Evolutionary conservation across 2,888 invertebrate species (phyloP).

Genomic region (Chironomus riparius): DNA sequence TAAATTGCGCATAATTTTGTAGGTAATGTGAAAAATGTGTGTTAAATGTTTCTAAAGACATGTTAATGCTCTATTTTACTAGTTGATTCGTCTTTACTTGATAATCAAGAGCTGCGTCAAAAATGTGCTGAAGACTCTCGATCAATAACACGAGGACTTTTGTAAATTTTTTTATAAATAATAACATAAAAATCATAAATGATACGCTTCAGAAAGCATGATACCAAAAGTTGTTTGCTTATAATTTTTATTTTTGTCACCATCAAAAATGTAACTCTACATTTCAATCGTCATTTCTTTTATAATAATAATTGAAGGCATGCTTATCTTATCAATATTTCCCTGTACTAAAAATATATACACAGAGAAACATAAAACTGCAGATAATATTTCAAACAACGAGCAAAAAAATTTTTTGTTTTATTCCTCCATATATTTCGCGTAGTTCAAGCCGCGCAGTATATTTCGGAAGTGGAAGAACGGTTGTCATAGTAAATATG

Average conservation of each 20-base stretch:
- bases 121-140: too few relatives aligned
- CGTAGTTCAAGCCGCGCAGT: background rate
- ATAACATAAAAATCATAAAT: background rate
- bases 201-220: background rate
- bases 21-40: too few relatives aligned
- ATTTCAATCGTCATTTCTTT: background rate
- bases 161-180: too few relatives aligned
- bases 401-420: background rate
- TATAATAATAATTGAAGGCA: background rate
- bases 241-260: background rate
- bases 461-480: background rate
- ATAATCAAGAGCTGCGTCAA: too few relatives aligned
- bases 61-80: too few relatives aligned
- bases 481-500: background rate
- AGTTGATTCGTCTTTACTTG: too few relatives aligned
- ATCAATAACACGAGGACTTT: too few relatives aligned
- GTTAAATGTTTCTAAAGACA: too few relatives aligned
- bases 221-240: background rate
- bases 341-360: background rate
- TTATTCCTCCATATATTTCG: background rate
- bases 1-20: too few relatives aligned
- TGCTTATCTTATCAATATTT: background rate
- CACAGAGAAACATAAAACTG: background rate
- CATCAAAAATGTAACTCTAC: background rate
- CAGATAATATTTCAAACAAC: background rate